Percentiles rank a stretch among this genome's conserved stretches.
phyloP scores from a whole-genome alignment of 2,113 vertebrate species.

The Nannospalax galili region DNA sequence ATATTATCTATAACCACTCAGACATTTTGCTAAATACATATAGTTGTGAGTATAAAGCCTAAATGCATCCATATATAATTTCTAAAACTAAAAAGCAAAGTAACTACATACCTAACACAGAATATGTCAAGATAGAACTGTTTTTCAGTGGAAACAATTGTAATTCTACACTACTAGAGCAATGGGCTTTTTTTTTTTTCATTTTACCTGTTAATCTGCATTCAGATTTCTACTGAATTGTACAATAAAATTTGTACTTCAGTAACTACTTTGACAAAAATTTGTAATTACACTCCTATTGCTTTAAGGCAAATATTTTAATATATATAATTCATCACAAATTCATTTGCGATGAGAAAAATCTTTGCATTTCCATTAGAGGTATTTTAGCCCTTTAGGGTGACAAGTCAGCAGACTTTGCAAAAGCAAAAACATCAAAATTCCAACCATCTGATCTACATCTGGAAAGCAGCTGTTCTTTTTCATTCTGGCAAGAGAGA shows the following conservation, averaged over 20 bases:
- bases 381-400: constrained; percentile 24
- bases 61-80: neutral
- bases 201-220: neutral
- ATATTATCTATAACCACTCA: neutral
- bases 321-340: neutral
- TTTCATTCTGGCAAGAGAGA: neutral
- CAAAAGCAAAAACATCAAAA: constrained; percentile 30
- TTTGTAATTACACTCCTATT: constrained; percentile 29
- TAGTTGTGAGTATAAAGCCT: neutral
- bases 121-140: constrained; percentile 12
- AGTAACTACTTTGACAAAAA: constrained; percentile 52
- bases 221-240: constrained; percentile 29
- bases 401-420: constrained; percentile 41
- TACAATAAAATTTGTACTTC: neutral
- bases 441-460: constrained; percentile 64
- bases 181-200: neutral
- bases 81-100: constrained; percentile 25
- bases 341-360: constrained; percentile 42
- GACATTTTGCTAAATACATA: neutral
- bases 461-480: constrained; percentile 62
- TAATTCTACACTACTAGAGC: neutral
- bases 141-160: constrained; percentile 15
- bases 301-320: constrained; percentile 9
- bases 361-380: constrained; percentile 35
- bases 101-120: constrained; percentile 1